These are phyloP conservation scores for Papilio elwesi DNA, from an alignment of 2,888 invertebrate species.

Conservation along the genomic window DNA sequence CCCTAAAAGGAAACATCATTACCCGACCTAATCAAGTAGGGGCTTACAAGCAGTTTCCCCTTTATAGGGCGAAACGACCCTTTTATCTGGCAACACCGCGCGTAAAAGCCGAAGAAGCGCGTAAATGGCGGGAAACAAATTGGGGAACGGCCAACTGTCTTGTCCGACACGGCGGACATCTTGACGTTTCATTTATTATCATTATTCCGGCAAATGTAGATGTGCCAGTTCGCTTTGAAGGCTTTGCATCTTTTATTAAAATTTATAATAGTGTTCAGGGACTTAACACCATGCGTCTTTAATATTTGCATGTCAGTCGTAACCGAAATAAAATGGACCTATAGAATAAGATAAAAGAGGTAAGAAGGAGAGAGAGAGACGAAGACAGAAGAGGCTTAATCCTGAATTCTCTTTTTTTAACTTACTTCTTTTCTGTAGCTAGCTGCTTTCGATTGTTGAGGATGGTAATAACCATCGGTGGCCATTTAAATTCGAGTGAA, in stretches of 20 bases:
- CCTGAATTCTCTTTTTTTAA: no score
- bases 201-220: slow-evolving; percentile 36
- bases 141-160: slow-evolving; percentile 45
- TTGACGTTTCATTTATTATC: slow-evolving; percentile 42
- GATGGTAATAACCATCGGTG: no score
- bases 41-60: slow-evolving; percentile 63
- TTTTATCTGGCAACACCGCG: slow-evolving; percentile 71
- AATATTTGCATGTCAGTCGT: no score
- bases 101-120: slow-evolving; percentile 62
- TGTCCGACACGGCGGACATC: slow-evolving; percentile 50
- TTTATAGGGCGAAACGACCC: slow-evolving; percentile 59
- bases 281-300: no score
- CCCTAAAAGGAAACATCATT: slow-evolving; percentile 61
- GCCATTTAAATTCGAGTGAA: no score
- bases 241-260: neutral
- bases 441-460: no score
- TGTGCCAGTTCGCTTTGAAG: slow-evolving; percentile 22
- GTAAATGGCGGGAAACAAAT: slow-evolving; percentile 50
- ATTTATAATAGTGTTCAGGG: neutral
- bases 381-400: no score
- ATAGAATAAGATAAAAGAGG: no score
- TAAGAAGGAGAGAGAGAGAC: no score
- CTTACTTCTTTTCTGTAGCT: no score
- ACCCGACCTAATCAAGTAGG: slow-evolving; percentile 71
- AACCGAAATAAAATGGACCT: no score